Base-by-base conservation (phyloP, 2,113 vertebrate species). In the Chaetodon auriga region DNA sequence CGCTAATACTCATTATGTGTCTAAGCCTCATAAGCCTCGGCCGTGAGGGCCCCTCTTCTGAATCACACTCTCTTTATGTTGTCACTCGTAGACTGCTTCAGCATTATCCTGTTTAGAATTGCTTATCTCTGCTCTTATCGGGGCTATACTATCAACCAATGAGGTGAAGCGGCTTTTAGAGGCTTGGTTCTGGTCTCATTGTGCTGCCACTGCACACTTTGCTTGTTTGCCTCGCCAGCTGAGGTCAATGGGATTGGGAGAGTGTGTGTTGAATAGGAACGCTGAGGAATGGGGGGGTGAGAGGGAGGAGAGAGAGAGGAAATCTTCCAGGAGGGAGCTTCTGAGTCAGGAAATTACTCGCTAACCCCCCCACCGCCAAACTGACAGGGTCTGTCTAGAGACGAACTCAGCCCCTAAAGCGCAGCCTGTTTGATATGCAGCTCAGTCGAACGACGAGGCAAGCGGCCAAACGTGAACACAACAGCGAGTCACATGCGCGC, bases 371-470 rank as follows among this genome's bases (percentile, higher is more conserved):
- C 74, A 13, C 48, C 38, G 4, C 45, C 23, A 64, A 80, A 74
- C 88, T 85, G 89, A 92, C 90, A 83, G 80, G 68, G 76, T 80
- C 81, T 83, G 77, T 82, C 77, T 80, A 21, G 83, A 90, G 90
- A 84, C 64, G 4, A 64, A 81, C 75, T 77, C 82, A 43, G 82
- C 46, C 82, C 81, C 80, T 46, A 53, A 70, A 91, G 88, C 79
- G 55, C 61, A 57, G 83, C 83, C 90, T 92, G 86, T 82, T 93
- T 94, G 92, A 92, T 90, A 94, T 93, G 89, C 93, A 85, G 89
- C 87, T 80, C 87, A 86, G 82, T 48, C 4, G 12, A 61, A 81
- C 25, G 38, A 66, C 49, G 9, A 76, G 53, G 80, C 72, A 10
- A 79, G 76, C 35, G 8, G 79, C 82, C 88, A 87, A 79, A 84